Evolutionary conservation across 2,797 vertebrate genomes (phyloP).

Genomic region (Argyrosomus regius): DNA sequence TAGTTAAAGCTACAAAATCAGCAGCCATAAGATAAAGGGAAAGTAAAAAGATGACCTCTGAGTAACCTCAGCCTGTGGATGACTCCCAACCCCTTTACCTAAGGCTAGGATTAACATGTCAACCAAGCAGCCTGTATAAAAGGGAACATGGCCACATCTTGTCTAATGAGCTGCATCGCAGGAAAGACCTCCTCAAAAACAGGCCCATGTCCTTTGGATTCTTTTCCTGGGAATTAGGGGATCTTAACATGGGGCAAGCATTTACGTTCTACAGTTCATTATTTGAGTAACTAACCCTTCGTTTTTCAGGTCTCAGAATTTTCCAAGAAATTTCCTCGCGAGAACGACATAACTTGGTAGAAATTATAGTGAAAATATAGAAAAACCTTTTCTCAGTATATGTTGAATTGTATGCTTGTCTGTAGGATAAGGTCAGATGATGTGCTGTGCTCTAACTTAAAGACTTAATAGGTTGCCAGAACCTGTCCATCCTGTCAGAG

Average conservation of each 20-base stretch:
- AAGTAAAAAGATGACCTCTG: constrained; percentile 53
- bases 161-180: constrained; percentile 47
- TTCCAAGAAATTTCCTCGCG: not conserved
- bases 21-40: constrained; percentile 56
- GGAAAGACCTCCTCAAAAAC: constrained; percentile 27
- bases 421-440: no score
- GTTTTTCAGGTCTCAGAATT: not conserved
- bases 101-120: constrained; percentile 75
- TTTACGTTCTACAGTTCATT: not conserved
- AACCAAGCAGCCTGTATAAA: constrained; percentile 45
- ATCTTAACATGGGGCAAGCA: not conserved
- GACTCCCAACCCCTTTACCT: constrained; percentile 50
- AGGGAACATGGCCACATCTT: constrained; percentile 38
- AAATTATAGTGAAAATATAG: not conserved
- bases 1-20: constrained; percentile 24
- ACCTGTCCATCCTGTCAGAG: no score
- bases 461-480: not conserved
- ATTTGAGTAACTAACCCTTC: not conserved
- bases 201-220: not conserved
- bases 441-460: not conserved
- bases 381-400: not conserved
- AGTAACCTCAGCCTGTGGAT: constrained; percentile 61
- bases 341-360: not conserved
- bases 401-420: no score
- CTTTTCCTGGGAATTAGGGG: not conserved